phyloP scores from a whole-genome alignment of 2,888 invertebrate species.

The Lithophane semibrunnea region DNA sequence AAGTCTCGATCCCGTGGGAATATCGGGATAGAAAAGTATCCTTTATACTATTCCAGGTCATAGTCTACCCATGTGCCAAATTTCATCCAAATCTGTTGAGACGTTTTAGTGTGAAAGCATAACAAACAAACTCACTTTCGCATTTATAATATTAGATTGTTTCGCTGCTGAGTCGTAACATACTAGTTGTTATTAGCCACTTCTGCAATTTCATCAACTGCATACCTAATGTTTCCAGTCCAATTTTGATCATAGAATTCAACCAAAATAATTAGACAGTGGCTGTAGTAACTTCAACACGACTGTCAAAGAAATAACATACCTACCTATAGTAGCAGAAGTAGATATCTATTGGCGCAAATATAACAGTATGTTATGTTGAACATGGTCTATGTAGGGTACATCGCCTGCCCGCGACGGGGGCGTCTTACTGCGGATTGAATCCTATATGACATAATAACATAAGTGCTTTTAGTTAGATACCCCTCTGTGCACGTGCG shows the following conservation, averaged over 20 bases:
- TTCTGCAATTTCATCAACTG: too few relatives aligned
- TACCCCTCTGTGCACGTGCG: conserved; percentile 8
- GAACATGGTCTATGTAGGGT: neutral
- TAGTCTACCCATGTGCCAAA: too few relatives aligned
- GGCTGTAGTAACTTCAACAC: neutral
- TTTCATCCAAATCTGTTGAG: too few relatives aligned
- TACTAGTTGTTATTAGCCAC: too few relatives aligned
- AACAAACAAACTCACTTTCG: too few relatives aligned
- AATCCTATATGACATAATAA: conserved; percentile 43
- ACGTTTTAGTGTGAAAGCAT: too few relatives aligned
- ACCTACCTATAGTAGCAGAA: too few relatives aligned
- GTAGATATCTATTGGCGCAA: neutral
- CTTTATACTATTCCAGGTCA: too few relatives aligned
- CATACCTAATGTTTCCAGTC: neutral
- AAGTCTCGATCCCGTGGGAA: too few relatives aligned
- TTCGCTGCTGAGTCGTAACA: neutral
- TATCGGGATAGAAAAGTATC: too few relatives aligned
- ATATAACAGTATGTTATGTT: too few relatives aligned
- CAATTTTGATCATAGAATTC: neutral
- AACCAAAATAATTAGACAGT: neutral
- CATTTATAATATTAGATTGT: neutral
- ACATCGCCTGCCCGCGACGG: conserved; percentile 3
- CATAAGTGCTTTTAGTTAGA: conserved; percentile 57
- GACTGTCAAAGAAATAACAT: too few relatives aligned
- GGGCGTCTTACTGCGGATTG: conserved; percentile 38